These are phyloP conservation scores for Brachionus angularis DNA, from an alignment of 1,140 invertebrate species.

Conservation along the genomic window DNA sequence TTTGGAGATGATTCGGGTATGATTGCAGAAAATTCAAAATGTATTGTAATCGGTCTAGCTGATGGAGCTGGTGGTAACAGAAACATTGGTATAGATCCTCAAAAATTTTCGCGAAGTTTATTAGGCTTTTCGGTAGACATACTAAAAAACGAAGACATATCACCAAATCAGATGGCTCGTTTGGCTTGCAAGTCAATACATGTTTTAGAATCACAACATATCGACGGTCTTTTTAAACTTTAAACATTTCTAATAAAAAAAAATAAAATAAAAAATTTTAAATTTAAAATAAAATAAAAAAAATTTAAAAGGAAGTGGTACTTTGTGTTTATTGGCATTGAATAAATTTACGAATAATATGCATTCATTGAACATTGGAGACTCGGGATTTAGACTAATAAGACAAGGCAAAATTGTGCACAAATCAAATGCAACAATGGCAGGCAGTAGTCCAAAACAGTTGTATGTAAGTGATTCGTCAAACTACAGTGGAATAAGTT, in stretches of 20 bases:
- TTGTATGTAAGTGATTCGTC: constrained; percentile 32
- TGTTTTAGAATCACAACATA: constrained; percentile 19
- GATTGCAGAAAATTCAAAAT: constrained; percentile 22
- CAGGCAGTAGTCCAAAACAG: constrained; percentile 42
- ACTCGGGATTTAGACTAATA: constrained; percentile 33
- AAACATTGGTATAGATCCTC: constrained; percentile 37
- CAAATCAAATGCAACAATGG: constrained; percentile 37
- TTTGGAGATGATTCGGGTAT: constrained; percentile 44
- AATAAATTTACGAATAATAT: constrained; percentile 18
- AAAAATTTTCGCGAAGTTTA: constrained; percentile 28
- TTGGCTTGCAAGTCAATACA: constrained; percentile 27
- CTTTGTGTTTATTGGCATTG: constrained; percentile 38
- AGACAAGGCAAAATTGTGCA: constrained; percentile 21
- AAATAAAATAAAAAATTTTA: not conserved
- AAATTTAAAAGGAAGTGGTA: constrained; percentile 9
- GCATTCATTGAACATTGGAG: constrained; percentile 41
- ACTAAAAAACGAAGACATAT: constrained; percentile 12
- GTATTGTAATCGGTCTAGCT: constrained; percentile 38
- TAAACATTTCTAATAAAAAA: too few species aligned
- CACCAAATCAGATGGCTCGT: constrained; percentile 29
- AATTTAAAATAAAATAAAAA: not conserved
- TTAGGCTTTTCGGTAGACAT: constrained; percentile 22
- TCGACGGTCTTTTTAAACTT: too few species aligned
- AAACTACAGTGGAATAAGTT: constrained; percentile 33
- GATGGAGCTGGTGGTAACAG: constrained; percentile 44